phyloP scores from a whole-genome alignment of 1,140 invertebrate genomes.

The Orchestia grillus region DNA sequence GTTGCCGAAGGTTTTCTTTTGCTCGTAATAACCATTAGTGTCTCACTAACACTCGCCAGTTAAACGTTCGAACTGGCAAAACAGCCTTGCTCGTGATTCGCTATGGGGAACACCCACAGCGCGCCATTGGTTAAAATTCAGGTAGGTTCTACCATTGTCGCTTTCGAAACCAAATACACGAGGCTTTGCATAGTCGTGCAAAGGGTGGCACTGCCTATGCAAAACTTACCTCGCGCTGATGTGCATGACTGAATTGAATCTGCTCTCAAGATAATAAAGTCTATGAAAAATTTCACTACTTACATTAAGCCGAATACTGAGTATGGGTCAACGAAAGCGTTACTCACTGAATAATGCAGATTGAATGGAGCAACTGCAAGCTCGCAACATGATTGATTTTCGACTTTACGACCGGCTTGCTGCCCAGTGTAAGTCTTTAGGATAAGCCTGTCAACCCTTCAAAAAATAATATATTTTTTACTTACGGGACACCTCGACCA shows the following conservation, averaged over 20 bases:
- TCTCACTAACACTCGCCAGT: conserved; percentile 49
- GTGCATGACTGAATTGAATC: conserved; percentile 55
- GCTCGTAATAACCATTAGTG: conserved; percentile 40
- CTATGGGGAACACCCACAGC: conserved; percentile 31
- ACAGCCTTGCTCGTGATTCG: conserved; percentile 29
- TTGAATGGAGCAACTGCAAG: conserved; percentile 45
- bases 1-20: conserved; percentile 43
- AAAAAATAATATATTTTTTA: background rate
- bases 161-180: background rate
- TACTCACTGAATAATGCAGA: conserved; percentile 45
- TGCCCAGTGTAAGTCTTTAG: background rate
- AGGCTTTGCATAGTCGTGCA: conserved; percentile 44
- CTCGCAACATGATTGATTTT: conserved; percentile 1
- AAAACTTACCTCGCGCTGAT: conserved; percentile 29
- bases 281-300: conserved; percentile 30
- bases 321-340: conserved; percentile 2
- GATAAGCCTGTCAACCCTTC: background rate
- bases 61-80: conserved; percentile 28
- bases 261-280: conserved; percentile 51
- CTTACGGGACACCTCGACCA: background rate
- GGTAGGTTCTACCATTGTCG: conserved; percentile 26
- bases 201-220: conserved; percentile 48
- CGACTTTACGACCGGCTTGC: background rate
- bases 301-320: conserved; percentile 33
- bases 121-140: conserved; percentile 35